These are phyloP conservation scores for Mobula birostris DNA, from an alignment of 2,113 vertebrate genomes.

Conservation along the genomic window DNA sequence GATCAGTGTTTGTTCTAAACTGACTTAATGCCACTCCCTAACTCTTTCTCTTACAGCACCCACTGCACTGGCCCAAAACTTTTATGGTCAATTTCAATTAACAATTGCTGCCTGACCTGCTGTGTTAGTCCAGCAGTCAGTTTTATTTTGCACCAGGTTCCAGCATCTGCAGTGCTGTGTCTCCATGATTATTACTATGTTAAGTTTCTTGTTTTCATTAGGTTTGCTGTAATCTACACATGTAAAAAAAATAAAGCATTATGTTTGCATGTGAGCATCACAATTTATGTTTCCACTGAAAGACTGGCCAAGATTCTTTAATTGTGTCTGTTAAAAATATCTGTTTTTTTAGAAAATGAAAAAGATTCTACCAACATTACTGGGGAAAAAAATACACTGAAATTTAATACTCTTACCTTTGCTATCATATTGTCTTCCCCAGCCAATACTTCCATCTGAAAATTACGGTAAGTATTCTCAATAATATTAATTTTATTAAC, in stretches of 20 bases:
- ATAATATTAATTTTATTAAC: constrained; percentile 90
- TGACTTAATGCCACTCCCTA: no score
- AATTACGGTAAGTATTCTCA: constrained; percentile 82
- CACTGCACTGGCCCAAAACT: no score
- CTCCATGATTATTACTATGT: no score
- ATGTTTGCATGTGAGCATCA: background rate
- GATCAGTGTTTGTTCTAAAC: no score
- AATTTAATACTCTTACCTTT: constrained; percentile 58
- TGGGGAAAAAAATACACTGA: background rate
- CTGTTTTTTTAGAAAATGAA: background rate
- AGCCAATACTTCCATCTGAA: constrained; percentile 88
- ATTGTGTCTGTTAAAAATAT: background rate
- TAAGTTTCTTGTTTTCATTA: background rate
- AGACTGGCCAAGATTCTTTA: background rate
- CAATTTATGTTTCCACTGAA: background rate
- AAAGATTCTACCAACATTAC: background rate
- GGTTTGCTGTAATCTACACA: background rate
- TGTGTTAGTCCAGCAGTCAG: no score
- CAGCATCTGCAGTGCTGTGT: no score
- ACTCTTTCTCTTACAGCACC: no score
- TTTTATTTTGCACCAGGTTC: no score
- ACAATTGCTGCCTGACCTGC: no score
- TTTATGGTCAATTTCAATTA: no score
- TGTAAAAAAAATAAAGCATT: background rate
- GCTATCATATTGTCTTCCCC: constrained; percentile 84